Evolutionary conservation across 2,888 invertebrate genomes (phyloP).

Genomic region (Steromphala cineraria): DNA sequence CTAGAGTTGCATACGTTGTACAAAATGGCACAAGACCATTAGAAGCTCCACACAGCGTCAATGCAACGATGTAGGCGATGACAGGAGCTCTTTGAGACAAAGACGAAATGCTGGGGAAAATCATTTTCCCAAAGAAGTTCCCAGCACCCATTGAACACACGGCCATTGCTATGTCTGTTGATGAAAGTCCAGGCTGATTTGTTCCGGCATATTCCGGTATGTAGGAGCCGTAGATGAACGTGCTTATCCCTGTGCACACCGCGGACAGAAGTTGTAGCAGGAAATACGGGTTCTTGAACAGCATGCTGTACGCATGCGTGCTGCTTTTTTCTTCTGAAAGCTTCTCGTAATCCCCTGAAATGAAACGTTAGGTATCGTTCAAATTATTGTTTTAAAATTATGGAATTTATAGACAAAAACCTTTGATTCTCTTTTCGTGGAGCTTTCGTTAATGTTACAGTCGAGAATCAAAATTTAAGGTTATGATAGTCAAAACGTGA

Average conservation of each 20-base stretch:
- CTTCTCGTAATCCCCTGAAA: too few relatives aligned
- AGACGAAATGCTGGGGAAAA: neutral
- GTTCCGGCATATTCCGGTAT: neutral
- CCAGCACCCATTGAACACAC: neutral
- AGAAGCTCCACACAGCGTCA: neutral
- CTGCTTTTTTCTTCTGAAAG: too few relatives aligned
- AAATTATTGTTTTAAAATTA: too few relatives aligned
- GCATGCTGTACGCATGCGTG: too few relatives aligned
- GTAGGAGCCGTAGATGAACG: neutral
- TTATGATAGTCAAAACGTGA: too few relatives aligned
- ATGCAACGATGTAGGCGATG: neutral
- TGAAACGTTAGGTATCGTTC: too few relatives aligned
- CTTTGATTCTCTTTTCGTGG: too few relatives aligned
- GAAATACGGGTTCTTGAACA: neutral
- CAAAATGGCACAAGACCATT: neutral
- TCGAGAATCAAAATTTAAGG: too few relatives aligned
- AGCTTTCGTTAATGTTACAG: too few relatives aligned
- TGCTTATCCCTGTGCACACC: neutral
- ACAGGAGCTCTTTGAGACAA: neutral
- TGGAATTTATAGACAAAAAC: too few relatives aligned
- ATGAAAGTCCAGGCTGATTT: neutral
- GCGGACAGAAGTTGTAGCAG: neutral
- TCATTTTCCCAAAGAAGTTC: neutral
- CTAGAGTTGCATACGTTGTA: neutral
- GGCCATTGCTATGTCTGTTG: neutral